Percentiles rank a stretch among this genome's conserved stretches.
phyloP scores from a whole-genome alignment of 2,797 vertebrate genomes.

The Phrynocephalus vlangalii region DNA sequence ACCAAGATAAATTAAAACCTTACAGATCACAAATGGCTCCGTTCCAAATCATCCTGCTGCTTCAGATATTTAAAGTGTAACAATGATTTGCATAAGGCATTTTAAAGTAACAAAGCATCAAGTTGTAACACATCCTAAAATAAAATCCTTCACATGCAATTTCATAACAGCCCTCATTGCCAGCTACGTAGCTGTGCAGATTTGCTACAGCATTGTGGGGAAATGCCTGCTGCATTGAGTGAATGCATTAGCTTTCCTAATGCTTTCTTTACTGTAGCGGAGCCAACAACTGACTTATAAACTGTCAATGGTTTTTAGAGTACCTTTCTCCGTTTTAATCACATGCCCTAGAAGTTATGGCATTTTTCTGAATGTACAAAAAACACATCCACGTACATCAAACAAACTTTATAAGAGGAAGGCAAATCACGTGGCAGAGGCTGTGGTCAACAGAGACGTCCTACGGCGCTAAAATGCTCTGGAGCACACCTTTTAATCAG shows the following conservation, averaged over 20 bases:
- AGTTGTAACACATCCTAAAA: background rate
- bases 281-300: background rate
- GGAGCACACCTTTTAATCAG: slow-evolving; percentile 40
- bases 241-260: slow-evolving; percentile 10
- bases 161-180: slow-evolving; percentile 17
- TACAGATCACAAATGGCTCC: slow-evolving; percentile 21
- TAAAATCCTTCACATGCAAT: slow-evolving; percentile 19
- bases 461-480: background rate
- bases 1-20: slow-evolving; percentile 36
- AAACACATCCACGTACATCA: background rate
- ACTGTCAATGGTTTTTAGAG: background rate
- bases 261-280: fast-evolving
- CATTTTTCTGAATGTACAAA: background rate
- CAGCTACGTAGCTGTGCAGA: slow-evolving; percentile 38
- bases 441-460: slow-evolving; percentile 17
- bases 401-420: slow-evolving; percentile 14
- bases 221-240: slow-evolving; percentile 29
- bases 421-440: background rate
- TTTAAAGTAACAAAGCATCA: slow-evolving; percentile 44
- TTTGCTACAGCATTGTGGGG: slow-evolving; percentile 14
- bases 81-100: slow-evolving; percentile 24
- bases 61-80: slow-evolving; percentile 27
- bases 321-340: background rate
- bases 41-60: slow-evolving; percentile 43
- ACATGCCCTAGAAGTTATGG: fast-evolving